Evolutionary conservation across 2,888 invertebrate genomes (phyloP).

Genomic region (Mesorhabditis sp.): DNA sequence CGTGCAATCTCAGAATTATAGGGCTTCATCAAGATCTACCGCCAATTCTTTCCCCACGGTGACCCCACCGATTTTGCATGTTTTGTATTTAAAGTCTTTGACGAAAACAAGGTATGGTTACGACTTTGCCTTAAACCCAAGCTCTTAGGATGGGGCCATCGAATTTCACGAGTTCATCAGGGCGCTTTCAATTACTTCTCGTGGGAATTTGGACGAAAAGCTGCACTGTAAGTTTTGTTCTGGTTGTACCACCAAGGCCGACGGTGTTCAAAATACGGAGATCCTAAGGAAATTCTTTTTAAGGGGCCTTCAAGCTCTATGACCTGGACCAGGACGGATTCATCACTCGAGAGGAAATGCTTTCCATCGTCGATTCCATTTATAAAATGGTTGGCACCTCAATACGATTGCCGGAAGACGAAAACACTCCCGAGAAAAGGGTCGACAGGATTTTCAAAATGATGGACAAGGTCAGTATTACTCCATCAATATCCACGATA

Average conservation of each 20-base stretch:
- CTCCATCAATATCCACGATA: background rate
- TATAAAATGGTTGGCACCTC: conserved; percentile 87
- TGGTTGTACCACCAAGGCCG: background rate
- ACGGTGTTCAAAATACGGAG: background rate
- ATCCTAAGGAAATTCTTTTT: conserved; percentile 44
- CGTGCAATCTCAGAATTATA: conserved; percentile 61
- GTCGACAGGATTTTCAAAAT: conserved; percentile 98
- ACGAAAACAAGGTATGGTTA: conserved; percentile 89
- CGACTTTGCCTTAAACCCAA: background rate
- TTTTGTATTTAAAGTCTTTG: conserved; percentile 94
- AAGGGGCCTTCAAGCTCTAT: conserved; percentile 92
- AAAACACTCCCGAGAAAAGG: conserved; percentile 71
- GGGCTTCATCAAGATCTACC: conserved; percentile 99
- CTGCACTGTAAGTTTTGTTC: conserved; percentile 75
- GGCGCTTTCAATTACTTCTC: conserved; percentile 93
- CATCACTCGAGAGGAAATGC: conserved; percentile 91
- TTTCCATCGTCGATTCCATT: conserved; percentile 92
- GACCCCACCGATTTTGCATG: conserved; percentile 98
- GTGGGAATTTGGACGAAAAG: conserved; percentile 96
- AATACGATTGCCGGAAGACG: conserved; percentile 55
- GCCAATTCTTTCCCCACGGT: conserved; percentile 98
- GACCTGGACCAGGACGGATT: conserved; percentile 93
- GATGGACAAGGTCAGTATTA: conserved; percentile 74
- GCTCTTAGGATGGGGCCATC: conserved; percentile 88
- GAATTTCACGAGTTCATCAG: conserved; percentile 98